These are phyloP conservation scores for Sesia apiformis DNA, from an alignment of 2,888 invertebrate genomes.

Conservation along the genomic window DNA sequence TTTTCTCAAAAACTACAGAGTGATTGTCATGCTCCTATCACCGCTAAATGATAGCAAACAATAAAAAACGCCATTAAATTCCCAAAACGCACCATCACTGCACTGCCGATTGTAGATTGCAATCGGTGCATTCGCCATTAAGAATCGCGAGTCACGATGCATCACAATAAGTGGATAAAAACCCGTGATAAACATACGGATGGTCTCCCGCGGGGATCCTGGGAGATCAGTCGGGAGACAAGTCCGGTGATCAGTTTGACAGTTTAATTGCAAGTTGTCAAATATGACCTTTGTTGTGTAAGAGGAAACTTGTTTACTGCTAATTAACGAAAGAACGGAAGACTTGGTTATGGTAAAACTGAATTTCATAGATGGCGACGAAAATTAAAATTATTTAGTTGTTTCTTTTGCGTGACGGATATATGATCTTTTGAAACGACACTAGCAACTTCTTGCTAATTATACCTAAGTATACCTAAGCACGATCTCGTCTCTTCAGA, in stretches of 20 bases:
- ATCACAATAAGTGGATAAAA: conserved; percentile 18
- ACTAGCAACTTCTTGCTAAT: no score
- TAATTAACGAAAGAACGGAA: no score
- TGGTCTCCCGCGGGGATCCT: conserved; percentile 32
- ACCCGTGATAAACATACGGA: conserved; percentile 6
- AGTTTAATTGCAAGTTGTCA: conserved; percentile 45
- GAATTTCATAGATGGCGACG: no score
- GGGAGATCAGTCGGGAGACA: conserved; percentile 4
- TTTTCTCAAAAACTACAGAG: no score
- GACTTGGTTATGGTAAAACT: no score
- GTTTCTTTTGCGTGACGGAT: no score
- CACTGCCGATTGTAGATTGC: conserved; percentile 33
- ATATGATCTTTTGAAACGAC: no score
- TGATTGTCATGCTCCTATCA: not conserved
- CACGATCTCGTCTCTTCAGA: no score
- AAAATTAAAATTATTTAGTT: no score
- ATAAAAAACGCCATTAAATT: conserved; percentile 18
- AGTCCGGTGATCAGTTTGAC: conserved; percentile 24
- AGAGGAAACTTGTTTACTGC: no score
- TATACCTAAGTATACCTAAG: no score
- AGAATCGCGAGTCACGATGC: conserved; percentile 34
- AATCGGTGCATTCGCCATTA: conserved; percentile 36
- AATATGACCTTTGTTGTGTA: conserved; percentile 5
- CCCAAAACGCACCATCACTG: conserved; percentile 52
- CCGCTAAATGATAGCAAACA: conserved; percentile 12